Evolutionary conservation across 2,113 vertebrate species (phyloP).

Genomic region (Clinocottus analis): DNA sequence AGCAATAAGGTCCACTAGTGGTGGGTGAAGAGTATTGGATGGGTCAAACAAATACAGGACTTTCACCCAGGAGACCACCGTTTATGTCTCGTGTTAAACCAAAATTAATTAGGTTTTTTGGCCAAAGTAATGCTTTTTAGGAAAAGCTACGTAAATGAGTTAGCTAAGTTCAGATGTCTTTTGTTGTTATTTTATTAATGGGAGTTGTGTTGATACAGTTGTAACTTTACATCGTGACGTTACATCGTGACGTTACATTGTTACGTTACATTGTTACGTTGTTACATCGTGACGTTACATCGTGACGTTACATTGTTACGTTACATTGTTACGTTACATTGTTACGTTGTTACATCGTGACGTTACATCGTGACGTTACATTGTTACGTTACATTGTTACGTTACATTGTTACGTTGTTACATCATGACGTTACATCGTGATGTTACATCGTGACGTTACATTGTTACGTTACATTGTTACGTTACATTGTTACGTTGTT

Average conservation of each 20-base stretch:
- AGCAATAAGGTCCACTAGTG: not conserved
- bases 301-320: no score
- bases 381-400: no score
- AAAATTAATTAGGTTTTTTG: not conserved
- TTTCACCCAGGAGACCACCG: not conserved
- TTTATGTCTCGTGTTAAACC: not conserved
- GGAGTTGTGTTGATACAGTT: no score
- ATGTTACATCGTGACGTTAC: not conserved
- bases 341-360: no score
- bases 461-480: not conserved
- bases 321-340: no score
- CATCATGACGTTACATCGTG: not conserved
- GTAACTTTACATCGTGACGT: no score
- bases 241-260: no score
- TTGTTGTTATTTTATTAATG: no score
- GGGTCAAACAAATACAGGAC: not conserved
- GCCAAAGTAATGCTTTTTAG: not conserved
- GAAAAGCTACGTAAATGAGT: not conserved
- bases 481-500: not conserved
- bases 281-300: not conserved
- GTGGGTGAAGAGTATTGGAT: not conserved
- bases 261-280: not conserved
- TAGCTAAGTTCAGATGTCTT: no score
- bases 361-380: no score
- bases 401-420: not conserved